Base-by-base conservation (phyloP, 2,888 invertebrate genomes). In the Ophioninae sp. region DNA sequence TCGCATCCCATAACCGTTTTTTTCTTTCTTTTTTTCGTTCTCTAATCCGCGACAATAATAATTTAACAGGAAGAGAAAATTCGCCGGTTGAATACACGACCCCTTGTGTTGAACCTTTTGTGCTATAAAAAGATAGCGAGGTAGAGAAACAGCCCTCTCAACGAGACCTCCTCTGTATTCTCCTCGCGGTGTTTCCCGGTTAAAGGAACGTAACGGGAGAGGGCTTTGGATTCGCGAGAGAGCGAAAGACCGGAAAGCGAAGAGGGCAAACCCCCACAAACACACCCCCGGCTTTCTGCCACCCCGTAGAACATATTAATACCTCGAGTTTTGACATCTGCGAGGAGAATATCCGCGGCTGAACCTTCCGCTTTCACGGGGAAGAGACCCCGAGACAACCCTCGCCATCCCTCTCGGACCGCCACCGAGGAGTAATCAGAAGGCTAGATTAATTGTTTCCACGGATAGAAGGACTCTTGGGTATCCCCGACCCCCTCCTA, bases 361-460 rank as follows among this genome's bases (percentile, higher is more conserved):
- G 75, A 75, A 75, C 56, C 56, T 41, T 65, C 75, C 78, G 62
- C 64, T 57, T 72, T 10, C 41, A 44, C 59, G 30, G 57, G 69
- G 72, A 69, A 81, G 81, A 82, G 83, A 57, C 79, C 82, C 56
- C 80, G 82, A 79, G 85, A 86, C 81, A 84, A 82, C 85, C 79
- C 65, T 57, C 77, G 30, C 21, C 39, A 21, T 20, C 30, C 69
- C 37, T 30, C 37, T 37, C n/a, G 23, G 21, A 20, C 23, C 61
- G 59, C 77, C 76, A 86, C 86, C 88, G 86, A 86, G 88, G 88
- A 92, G 91, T 91, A 92, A 92, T 92, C 91, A 92, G 90, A 89
- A 89, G 90, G 89, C 88, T 90, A 91, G 91, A 92, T 92, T 92
- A 92, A 92, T 92, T 92, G 92, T 92, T 92, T 92, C 91, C 91